These are phyloP conservation scores for Mesoclemmys tuberculata DNA, from an alignment of 2,113 vertebrate species.

Conservation along the genomic window DNA sequence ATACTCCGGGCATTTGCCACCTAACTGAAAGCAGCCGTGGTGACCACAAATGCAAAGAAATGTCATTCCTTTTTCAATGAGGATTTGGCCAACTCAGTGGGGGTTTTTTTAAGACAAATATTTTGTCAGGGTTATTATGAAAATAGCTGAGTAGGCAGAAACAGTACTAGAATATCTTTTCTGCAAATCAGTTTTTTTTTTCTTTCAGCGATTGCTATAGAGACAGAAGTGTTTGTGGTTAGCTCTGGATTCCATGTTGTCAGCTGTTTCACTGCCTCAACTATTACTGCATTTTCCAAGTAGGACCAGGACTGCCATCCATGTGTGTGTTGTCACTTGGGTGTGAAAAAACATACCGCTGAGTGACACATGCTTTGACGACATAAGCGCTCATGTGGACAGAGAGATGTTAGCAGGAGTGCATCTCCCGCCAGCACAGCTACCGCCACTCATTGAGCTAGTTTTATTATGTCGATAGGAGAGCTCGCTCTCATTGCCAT, in stretches of 20 bases:
- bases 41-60: slow-evolving; percentile 31
- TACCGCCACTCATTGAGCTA: no score
- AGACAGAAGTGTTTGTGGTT: not conserved
- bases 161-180: not conserved
- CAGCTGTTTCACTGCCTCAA: slow-evolving; percentile 12
- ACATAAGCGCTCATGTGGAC: no score
- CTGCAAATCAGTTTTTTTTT: slow-evolving; percentile 1
- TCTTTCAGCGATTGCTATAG: not conserved
- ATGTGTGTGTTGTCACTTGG: no score
- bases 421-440: no score
- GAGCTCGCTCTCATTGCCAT: no score
- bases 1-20: slow-evolving; percentile 39
- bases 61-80: not conserved
- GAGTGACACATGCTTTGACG: no score
- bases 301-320: not conserved
- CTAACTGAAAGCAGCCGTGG: slow-evolving; percentile 60
- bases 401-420: no score
- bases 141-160: slow-evolving; percentile 46
- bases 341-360: no score
- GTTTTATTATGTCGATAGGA: no score
- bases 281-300: not conserved
- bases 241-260: not conserved
- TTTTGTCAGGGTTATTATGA: slow-evolving; percentile 9
- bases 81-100: not conserved
- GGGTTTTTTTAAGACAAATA: not conserved